Evolutionary conservation across 2,797 vertebrate species (phyloP), one percentile per base, ranked within the genome.

Genomic region (Okamejei kenojei): DNA sequence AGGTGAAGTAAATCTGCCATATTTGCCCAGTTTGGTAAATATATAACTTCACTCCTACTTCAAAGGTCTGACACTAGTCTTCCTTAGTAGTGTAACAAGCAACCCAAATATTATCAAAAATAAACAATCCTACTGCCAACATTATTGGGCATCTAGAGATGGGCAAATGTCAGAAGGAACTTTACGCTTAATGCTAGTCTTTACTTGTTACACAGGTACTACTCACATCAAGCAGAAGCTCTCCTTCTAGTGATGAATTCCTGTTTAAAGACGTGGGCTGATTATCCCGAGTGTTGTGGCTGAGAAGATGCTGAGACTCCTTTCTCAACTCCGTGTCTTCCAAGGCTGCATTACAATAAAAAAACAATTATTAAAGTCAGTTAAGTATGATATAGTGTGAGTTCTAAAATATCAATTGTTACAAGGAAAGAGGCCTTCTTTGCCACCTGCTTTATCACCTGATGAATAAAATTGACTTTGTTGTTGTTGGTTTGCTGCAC

Each of bases 201-300:
- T 17, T 35, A 35, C 1, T 17, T 68, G 61, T 84, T 84, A n/a
- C 32, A 38, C 35, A 29, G 90, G 73, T 95, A 94, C 93, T 93
- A 95, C 96, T 96, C 94, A 98, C 97, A 96, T 98, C 97, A 93
- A 97, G 96, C 73, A 98, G 95, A 93, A 97, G 95, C 94, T 96
- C 96, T 88, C 97, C 97, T 95, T 98, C 97, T 94, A 96, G 95
- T 93, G 97, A 94, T 3, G 94, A 74, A 63, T 94, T 93, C 88
- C 94, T 96, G 93, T 94, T 94, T 38, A 92, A 15, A 11, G 29
- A 35, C 32, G 88, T 7, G 94, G 90, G 45, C 86, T 94, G 13
- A 95, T 94, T 93, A 15, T 96, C 96, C 94, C 95, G 95, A n/a
- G 95, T 94, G 0, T 76, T 94, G 79, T 96, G 94, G 93, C 93